Percentiles rank a stretch among this genome's conserved stretches.
phyloP scores from a whole-genome alignment of 2,888 invertebrate species.

The Loripinus fragilis region DNA sequence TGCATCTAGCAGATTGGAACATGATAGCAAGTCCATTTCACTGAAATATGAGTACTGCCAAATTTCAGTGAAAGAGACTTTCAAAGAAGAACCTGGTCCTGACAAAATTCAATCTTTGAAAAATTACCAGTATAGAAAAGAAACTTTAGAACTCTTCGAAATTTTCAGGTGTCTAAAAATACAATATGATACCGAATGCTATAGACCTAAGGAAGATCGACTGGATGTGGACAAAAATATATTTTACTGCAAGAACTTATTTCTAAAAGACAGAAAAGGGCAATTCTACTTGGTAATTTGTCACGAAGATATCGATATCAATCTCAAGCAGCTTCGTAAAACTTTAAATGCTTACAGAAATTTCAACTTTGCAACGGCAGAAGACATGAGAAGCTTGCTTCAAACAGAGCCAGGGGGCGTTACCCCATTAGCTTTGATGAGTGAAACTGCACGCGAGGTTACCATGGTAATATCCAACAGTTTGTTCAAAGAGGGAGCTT shows the following conservation, averaged over 20 bases:
- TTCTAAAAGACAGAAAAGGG: slow-evolving; percentile 73
- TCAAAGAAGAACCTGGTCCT: no score
- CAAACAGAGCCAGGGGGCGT: slow-evolving; percentile 63
- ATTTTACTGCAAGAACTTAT: slow-evolving; percentile 73
- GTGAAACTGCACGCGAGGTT: slow-evolving; percentile 48
- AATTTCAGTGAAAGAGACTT: no score
- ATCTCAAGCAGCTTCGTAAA: slow-evolving; percentile 64
- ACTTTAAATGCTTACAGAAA: slow-evolving; percentile 68
- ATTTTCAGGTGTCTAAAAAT: slow-evolving; percentile 47
- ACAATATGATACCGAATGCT: slow-evolving; percentile 52
- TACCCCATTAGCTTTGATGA: slow-evolving; percentile 67
- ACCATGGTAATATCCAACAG: slow-evolving; percentile 56
- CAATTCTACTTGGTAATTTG: slow-evolving; percentile 67
- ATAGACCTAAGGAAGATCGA: slow-evolving; percentile 47
- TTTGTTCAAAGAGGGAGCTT: slow-evolving; percentile 44
- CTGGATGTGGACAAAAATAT: slow-evolving; percentile 40
- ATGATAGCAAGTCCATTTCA: no score
- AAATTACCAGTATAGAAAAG: neutral
- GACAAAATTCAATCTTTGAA: no score
- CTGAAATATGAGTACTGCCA: no score
- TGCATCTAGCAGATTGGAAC: no score
- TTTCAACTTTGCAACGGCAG: slow-evolving; percentile 69
- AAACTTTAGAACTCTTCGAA: slow-evolving; percentile 42
- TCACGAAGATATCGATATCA: slow-evolving; percentile 62
- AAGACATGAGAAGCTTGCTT: slow-evolving; percentile 59